These are phyloP conservation scores for Maniola jurtina DNA, from an alignment of 1,140 invertebrate species.

Conservation along the genomic window DNA sequence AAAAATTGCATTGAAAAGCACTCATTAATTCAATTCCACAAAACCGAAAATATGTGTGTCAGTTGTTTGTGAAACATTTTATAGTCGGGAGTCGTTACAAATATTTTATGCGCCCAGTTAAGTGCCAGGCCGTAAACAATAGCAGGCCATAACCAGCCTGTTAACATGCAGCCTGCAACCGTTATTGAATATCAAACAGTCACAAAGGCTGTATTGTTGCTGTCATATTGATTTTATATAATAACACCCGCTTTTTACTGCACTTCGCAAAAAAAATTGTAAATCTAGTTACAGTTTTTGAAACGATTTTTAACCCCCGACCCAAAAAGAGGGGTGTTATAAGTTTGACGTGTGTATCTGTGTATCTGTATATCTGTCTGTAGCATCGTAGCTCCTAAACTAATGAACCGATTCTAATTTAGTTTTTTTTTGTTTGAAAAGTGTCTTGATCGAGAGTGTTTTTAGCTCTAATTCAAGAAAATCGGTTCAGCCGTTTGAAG, in stretches of 20 bases:
- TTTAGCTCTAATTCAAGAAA: too few species aligned
- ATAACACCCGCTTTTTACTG: constrained; percentile 2
- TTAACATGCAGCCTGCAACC: constrained; percentile 31
- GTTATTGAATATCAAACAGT: constrained; percentile 35
- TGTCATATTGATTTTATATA: constrained; percentile 25
- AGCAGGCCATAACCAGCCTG: constrained; percentile 26
- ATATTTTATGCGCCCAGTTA: constrained; percentile 32
- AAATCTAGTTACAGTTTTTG: not conserved
- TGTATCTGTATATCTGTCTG: too few species aligned
- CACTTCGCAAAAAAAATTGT: not conserved
- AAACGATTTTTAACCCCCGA: not conserved
- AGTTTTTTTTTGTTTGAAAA: too few species aligned
- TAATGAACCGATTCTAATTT: too few species aligned
- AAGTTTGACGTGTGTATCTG: too few species aligned
- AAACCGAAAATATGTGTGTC: constrained; percentile 4
- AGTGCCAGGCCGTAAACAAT: constrained; percentile 35
- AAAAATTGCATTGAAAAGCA: not conserved
- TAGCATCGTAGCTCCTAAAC: too few species aligned
- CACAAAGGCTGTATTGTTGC: constrained; percentile 23
- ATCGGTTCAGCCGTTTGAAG: too few species aligned
- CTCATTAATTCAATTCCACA: constrained; percentile 4
- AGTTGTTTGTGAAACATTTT: constrained; percentile 22
- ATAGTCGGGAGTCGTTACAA: constrained; percentile 22
- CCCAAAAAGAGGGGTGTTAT: too few species aligned
- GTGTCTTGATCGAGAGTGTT: too few species aligned